Conservation (phyloP, 1,140 invertebrate genomes). For the Akabosia matsudoensis region DNA sequence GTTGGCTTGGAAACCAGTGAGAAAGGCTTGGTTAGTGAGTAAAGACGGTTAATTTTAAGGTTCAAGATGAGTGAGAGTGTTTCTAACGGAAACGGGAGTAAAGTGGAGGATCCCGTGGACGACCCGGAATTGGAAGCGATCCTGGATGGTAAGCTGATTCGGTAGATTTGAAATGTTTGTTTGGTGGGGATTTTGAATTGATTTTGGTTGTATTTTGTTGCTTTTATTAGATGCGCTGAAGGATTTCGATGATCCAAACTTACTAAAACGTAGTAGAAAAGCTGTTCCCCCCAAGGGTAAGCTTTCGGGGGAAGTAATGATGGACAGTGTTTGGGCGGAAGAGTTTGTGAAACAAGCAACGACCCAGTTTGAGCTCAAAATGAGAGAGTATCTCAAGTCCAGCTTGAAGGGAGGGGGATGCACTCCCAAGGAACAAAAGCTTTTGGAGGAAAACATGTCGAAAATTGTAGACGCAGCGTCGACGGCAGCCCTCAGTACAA, state of each 20-base stretch:
- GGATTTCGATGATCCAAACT: slow-evolving; percentile 47
- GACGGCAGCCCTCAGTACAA: slow-evolving; percentile 42
- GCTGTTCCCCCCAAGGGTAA: neutral
- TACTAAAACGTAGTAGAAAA: slow-evolving; percentile 20
- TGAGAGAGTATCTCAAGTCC: slow-evolving; percentile 55
- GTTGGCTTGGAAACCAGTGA: too few relatives aligned
- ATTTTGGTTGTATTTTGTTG: too few relatives aligned
- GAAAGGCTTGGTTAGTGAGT: too few relatives aligned
- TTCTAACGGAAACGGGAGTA: too few relatives aligned
- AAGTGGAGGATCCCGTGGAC: too few relatives aligned
- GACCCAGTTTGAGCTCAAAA: slow-evolving; percentile 61
- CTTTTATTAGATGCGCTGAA: slow-evolving; percentile 46
- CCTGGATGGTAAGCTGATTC: too few relatives aligned
- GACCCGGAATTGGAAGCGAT: too few relatives aligned
- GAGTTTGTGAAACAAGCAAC: slow-evolving; percentile 63
- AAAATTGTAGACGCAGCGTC: slow-evolving; percentile 52
- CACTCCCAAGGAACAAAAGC: neutral
- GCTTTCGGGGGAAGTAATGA: slow-evolving; percentile 8
- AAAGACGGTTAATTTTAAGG: too few relatives aligned
- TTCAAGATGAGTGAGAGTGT: too few relatives aligned
- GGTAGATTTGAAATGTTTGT: too few relatives aligned
- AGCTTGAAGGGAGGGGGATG: neutral
- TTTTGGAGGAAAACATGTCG: slow-evolving; percentile 50
- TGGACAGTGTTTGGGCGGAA: slow-evolving; percentile 58
- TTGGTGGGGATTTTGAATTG: too few relatives aligned